phyloP scores from a whole-genome alignment of 2,113 vertebrate species.

The Syngnathus scovelli region DNA sequence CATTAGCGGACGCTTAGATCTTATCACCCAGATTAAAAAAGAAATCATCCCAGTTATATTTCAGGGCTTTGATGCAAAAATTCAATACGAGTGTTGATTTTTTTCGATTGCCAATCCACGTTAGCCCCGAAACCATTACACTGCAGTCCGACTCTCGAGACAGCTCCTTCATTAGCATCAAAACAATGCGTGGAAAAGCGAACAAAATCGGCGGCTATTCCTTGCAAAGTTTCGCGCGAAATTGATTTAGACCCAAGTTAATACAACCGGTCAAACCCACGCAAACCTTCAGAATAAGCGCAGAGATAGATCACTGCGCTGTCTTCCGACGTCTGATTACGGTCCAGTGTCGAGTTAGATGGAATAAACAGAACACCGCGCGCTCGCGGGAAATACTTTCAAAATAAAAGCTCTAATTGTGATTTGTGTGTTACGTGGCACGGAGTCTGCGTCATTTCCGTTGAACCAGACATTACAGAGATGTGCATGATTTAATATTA shows the following conservation, averaged over 20 bases:
- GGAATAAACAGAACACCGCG: background rate
- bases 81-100: background rate
- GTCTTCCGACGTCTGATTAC: background rate
- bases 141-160: conserved; percentile 16
- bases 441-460: background rate
- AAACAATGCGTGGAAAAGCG: background rate
- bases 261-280: background rate
- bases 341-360: background rate
- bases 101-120: conserved; percentile 11
- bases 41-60: background rate
- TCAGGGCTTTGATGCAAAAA: background rate
- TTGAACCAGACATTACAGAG: no score
- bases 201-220: background rate
- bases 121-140: conserved; percentile 23
- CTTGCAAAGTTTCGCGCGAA: background rate
- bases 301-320: conserved; percentile 5
- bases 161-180: conserved; percentile 34
- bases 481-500: no score
- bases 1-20: background rate
- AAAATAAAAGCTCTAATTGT: conserved; percentile 28
- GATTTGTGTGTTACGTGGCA: background rate
- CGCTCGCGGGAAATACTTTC: conserved; percentile 9
- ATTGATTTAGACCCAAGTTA: background rate
- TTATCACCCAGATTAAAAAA: background rate
- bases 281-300: background rate